Evolutionary conservation across 2,113 vertebrate species (phyloP).

Genomic region (Atlantisia rogersi): DNA sequence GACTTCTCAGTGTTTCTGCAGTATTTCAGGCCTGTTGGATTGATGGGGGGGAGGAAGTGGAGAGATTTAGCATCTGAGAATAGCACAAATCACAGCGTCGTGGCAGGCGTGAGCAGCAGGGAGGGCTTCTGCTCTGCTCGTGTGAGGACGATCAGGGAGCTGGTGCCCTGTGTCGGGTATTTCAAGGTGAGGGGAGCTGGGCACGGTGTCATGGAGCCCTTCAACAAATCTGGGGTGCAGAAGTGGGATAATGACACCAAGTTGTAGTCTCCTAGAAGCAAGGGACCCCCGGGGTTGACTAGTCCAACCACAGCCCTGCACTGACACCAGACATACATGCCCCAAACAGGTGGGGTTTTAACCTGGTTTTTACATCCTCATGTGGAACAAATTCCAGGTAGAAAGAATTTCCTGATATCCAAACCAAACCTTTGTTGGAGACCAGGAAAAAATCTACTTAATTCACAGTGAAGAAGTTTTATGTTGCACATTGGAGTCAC

Average conservation of each 20-base stretch:
- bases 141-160: neutral
- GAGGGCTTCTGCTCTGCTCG: neutral
- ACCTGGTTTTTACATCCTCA: neutral
- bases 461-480: neutral
- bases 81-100: neutral
- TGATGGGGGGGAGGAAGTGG: neutral
- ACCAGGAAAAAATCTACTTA: neutral
- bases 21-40: neutral
- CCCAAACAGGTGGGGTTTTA: neutral
- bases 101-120: neutral
- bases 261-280: neutral
- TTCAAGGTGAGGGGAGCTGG: neutral
- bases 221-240: neutral
- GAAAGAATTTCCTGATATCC: neutral
- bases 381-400: neutral
- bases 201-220: fast-evolving
- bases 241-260: neutral
- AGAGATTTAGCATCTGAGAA: neutral
- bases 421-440: neutral
- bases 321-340: neutral
- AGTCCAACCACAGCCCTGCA: fast-evolving
- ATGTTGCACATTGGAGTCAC: neutral
- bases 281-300: neutral
- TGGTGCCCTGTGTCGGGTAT: neutral
- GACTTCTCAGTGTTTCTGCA: neutral